phyloP scores from a whole-genome alignment of 2,888 invertebrate genomes.

The Cyclophora albipunctata region DNA sequence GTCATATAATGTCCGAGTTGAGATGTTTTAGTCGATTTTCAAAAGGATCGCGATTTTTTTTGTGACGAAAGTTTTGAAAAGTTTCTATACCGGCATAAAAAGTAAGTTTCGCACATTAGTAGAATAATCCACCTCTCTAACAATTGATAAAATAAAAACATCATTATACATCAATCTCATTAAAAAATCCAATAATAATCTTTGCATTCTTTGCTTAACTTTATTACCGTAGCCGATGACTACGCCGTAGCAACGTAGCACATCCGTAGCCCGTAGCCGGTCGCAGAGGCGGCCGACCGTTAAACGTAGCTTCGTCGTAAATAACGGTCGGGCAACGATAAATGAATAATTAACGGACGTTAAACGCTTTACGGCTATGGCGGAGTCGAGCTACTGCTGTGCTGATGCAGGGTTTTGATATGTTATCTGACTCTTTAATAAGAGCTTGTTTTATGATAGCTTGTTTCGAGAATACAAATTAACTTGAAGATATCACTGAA shows the following conservation, averaged over 20 bases:
- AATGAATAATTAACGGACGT: slow-evolving; percentile 60
- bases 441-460: neutral
- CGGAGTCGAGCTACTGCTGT: slow-evolving; percentile 7
- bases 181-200: slow-evolving; percentile 17
- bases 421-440: slow-evolving; percentile 4
- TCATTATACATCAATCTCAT: neutral
- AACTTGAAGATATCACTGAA: no score
- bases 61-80: no score
- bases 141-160: no score
- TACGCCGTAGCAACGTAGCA: slow-evolving; percentile 25
- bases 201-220: slow-evolving; percentile 24
- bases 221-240: slow-evolving; percentile 26
- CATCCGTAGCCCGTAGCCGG: slow-evolving; percentile 24
- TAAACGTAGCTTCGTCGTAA: slow-evolving; percentile 39
- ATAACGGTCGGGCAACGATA: slow-evolving; percentile 42
- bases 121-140: no score
- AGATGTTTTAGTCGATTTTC: no score
- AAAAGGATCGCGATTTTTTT: no score
- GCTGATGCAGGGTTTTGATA: slow-evolving; percentile 17
- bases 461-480: no score
- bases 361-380: slow-evolving; percentile 38
- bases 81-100: no score
- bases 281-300: slow-evolving; percentile 39
- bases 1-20: no score
- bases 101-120: no score